Evolutionary conservation across 2,888 invertebrate genomes (phyloP), one percentile per base, ranked within the genome.

Genomic region (Trissolcus brochymenae): DNA sequence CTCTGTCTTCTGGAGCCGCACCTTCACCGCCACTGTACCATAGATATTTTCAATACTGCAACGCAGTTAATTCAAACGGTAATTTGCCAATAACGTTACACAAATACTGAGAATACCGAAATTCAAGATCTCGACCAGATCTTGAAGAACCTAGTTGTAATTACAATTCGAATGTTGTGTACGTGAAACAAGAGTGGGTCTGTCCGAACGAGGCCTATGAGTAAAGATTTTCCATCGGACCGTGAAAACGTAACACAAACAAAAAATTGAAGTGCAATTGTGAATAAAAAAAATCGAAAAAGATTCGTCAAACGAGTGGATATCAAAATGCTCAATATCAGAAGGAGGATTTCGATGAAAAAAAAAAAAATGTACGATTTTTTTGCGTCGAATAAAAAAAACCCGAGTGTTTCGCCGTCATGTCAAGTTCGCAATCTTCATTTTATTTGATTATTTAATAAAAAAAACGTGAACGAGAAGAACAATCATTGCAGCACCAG

Each of bases 31-130:
- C 88, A 13, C 79, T 87, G 17, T 86, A 86, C 59, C 87, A 88
- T 76, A 85, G 89, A 82, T 89, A 89, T 67, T 88, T 88, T 53
- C 89, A 88, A 82, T 88, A 89, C 82, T 89, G 88, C 82, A 89
- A 88, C 68, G 87, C 87, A 19, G 86, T 88, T 0, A 88, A 86
- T 67, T 86, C 88, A 75, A 88, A 87, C 70, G 88, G 88, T 17
- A 89, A 89, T 82, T 72, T 89, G 61, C 88, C 89, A n/a, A 88
- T 89, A 81, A 87, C 89, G 83, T 76, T 89, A 64, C 89, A 88
- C 80, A 89, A 89, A 78, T 89, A 89, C 88, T 89, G 89, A 89
- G 88, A 87, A 79, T 89, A 87, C 81, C 86, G 87, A 79, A 87
- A 87, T 83, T 88, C 89, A 88, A 89, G 89, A 84, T 84, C 87